Base-by-base conservation (phyloP, 2,797 vertebrate species). In the Amazonetta brasiliensis region DNA sequence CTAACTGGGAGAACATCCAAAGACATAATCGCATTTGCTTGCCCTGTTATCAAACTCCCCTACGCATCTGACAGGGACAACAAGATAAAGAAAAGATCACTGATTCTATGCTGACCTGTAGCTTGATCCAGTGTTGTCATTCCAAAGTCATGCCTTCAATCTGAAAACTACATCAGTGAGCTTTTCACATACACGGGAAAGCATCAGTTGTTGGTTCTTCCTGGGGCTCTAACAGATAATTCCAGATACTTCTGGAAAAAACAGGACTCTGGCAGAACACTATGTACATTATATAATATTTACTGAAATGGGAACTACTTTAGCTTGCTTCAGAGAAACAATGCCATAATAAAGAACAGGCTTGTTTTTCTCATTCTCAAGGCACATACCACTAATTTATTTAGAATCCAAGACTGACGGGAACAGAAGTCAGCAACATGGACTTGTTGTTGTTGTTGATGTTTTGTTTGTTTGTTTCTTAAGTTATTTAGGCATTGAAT, bases 171-270 rank as follows among this genome's bases (percentile, higher is more conserved):
- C 18, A n/a, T 23, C 62, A 56, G 21, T 31, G 17, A 84, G 28
- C 9, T 82, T 69, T 73, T 43, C 59, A 79, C 11, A 11, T 17
- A 76, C 23, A 35, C 19, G 22, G 67, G 26, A 82, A 84, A 73
- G 56, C 12, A 58, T 21, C 25, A 56, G 9, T 30, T 39, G 12
- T 18, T 37, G 10, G 28, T 31, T 85, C 35, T 63, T 78, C 64
- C 74, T 56, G 80, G 25, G 62, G 33, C 4, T 88, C 37, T 71
- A 83, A 52, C 0, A 1, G 20, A 43, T 19, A 90, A 68, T 28
- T 68, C 35, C 25, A 78, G 39, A 92, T 86, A 74, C 56, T 74
- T 77, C 52, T 21, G 13, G 77, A 68, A 81, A 86, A 86, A 94
- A 75, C 15, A 81, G 43, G 88, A 39, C 26, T 68, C 31, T 62